These are phyloP conservation scores for Sitophilus oryzae DNA, from an alignment of 1,140 invertebrate genomes.

Conservation along the genomic window DNA sequence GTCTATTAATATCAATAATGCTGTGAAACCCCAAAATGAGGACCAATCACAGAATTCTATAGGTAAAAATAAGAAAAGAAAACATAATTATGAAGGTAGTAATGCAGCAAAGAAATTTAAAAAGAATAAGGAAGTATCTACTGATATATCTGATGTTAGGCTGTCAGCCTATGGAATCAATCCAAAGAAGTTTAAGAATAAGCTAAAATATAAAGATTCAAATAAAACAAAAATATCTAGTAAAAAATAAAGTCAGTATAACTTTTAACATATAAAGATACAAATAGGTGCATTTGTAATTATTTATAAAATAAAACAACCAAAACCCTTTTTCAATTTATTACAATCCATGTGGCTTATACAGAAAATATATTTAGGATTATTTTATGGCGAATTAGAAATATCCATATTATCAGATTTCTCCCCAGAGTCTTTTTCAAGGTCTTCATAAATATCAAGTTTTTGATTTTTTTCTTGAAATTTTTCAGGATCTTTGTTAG, in stretches of 20 bases:
- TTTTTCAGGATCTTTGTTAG: slow-evolving; percentile 41
- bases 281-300: too few relatives aligned
- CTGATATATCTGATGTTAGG: slow-evolving; percentile 64
- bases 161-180: slow-evolving; percentile 86
- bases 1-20: not conserved
- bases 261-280: too few relatives aligned
- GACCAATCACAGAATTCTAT: not conserved
- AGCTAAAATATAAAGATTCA: slow-evolving; percentile 50
- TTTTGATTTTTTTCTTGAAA: slow-evolving; percentile 25
- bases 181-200: slow-evolving; percentile 80
- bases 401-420: slow-evolving; percentile 58
- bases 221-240: slow-evolving; percentile 14
- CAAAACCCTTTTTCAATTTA: too few relatives aligned
- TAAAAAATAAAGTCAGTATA: too few relatives aligned
- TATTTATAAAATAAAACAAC: too few relatives aligned
- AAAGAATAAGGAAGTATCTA: slow-evolving; percentile 36
- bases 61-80: slow-evolving; percentile 22
- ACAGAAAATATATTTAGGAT: not conserved
- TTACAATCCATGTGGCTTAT: not conserved
- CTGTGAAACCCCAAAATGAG: slow-evolving; percentile 14
- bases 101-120: slow-evolving; percentile 14
- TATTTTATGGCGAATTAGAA: slow-evolving; percentile 45
- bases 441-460: slow-evolving; percentile 4
- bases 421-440: slow-evolving; percentile 45
- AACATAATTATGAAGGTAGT: slow-evolving; percentile 26